Evolutionary conservation across 2,888 invertebrate species (phyloP), one percentile per base, ranked within the genome.

Genomic region (Carterocephalus palaemon): DNA sequence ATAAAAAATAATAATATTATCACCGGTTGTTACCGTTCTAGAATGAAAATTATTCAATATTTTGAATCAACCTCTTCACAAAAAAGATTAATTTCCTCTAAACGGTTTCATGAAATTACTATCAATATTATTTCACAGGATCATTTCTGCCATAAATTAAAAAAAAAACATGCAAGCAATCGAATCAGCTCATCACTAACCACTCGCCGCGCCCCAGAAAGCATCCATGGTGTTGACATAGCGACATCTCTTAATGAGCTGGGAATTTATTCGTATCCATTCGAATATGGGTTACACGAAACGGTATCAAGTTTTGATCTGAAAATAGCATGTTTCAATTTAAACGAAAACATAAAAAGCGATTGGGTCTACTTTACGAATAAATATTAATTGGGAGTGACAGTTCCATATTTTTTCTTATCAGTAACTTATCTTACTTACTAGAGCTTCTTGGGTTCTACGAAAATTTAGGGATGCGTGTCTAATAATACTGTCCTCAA

Each of bases 191-290:
- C 33, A 33, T 42, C 33, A 16, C 19, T 4, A 33, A 9, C 36
- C 43, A 22, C 36, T 43, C 17, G 43, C 29, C 24, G 22, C 23
- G 43, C 43, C 20, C 43, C 43, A 43, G 34, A 43, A 20, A 43
- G 10, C 43, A 43, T 36, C 22, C 42, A 43, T 43, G 42, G 42
- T 43, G 42, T 34, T 43, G 16, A 15, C 34, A 34, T 12, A 12
- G 10, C 19, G 8, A 33, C 28, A 29, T 43, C 20, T 36, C 34
- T 29, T 34, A 28, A 43, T 36, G 28, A 43, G 34, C 34, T 29
- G 34, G 22, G 29, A 29, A 29, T 36, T 43, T 42, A 34, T 42
- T 42, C 42, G 26, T 8, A 42, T 24, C 34, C 26, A 4, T 33
- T 13, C 15, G 9, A 15, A 26, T 34, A 20, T 20, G 15, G 28